Base-by-base conservation (phyloP, 1,140 invertebrate genomes). In the Drosophila guanche region DNA sequence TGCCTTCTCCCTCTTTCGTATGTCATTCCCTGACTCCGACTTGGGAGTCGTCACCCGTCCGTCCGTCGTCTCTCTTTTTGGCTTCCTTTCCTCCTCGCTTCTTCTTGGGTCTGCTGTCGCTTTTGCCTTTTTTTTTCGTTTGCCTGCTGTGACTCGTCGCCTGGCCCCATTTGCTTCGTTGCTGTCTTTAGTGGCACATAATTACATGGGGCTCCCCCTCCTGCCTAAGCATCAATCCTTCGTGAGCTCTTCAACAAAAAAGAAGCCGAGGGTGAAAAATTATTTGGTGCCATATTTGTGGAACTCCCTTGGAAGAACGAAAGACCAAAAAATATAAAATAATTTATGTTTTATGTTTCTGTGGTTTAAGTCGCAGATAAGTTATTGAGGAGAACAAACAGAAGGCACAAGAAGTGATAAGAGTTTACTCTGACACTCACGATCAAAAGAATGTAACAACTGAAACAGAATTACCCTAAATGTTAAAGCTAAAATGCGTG, bases 151-250 rank as follows among this genome's bases (percentile, higher is more conserved):
- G 27, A 6, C 27, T 37, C 3, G 29, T 33, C 29, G 62, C 45
- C 50, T 85, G 81, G 68, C 75, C 77, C 74, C 78, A 75, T 86
- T 86, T 69, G 81, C 69, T 76, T 81, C 77, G 65, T 63, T 67
- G 78, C 65, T 57, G 74, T 67, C 76, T 71, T 78, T 75, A 86
- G 77, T 81, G 77, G 69, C 59, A 81, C 69, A 88, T 81, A 86
- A 86, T 86, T 86, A 79, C 80, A 84, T 57, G 55, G 54, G 55
- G 67, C 46, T 27, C 45, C 41, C 14, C 41, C 40, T 37, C 25
- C 52, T 8, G 47, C 58, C 55, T 42, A 60, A 63, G 29, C 29
- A 8, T 33, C 3, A 3, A 10, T 37, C 3, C 33, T 12, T 12
- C 33, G 10, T 37, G 33, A 4, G 33, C 33, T 12, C 33, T 37